These are phyloP conservation scores for Drosophila subquinaria DNA, from an alignment of 2,888 invertebrate species.

Conservation along the genomic window DNA sequence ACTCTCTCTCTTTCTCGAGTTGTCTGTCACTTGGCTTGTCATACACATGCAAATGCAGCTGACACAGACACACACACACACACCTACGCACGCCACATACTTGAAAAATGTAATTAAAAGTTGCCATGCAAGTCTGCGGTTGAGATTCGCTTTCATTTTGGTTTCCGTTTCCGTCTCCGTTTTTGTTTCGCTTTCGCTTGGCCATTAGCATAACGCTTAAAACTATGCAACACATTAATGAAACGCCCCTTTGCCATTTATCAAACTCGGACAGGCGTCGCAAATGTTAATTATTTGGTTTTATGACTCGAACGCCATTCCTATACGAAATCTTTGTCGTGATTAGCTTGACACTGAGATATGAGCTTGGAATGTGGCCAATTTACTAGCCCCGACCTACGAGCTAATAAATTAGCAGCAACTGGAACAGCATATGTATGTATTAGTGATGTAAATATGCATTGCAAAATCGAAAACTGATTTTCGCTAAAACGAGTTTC, in stretches of 20 bases:
- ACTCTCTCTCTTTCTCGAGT: slow-evolving; percentile 8
- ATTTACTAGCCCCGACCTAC: slow-evolving; percentile 1
- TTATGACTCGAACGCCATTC: slow-evolving; percentile 55
- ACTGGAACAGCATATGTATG: background rate
- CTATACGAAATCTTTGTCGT: slow-evolving; percentile 18
- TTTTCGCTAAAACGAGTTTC: no score
- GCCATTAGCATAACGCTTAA: slow-evolving; percentile 72
- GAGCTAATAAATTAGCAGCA: slow-evolving; percentile 16
- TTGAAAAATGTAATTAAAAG: slow-evolving; percentile 76
- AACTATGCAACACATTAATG: slow-evolving; percentile 71
- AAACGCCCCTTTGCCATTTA: slow-evolving; percentile 65
- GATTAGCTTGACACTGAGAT: slow-evolving; percentile 67
- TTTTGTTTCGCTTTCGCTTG: slow-evolving; percentile 25
- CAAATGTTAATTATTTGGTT: slow-evolving; percentile 76
- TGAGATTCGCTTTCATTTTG: slow-evolving; percentile 57
- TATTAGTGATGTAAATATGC: no score
- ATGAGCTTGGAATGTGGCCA: slow-evolving; percentile 63
- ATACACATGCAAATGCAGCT: slow-evolving; percentile 65
- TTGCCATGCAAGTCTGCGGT: slow-evolving; percentile 76
- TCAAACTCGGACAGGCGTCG: slow-evolving; percentile 62
- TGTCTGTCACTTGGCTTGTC: slow-evolving; percentile 57
- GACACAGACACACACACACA: slow-evolving; percentile 22
- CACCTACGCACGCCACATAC: slow-evolving; percentile 25
- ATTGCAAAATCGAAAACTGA: no score
- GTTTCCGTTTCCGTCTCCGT: slow-evolving; percentile 35